Percentiles rank a stretch among this genome's conserved stretches.
Evolutionary conservation across 2,113 vertebrate species (phyloP).

Genomic region (Eptesicus fuscus): DNA sequence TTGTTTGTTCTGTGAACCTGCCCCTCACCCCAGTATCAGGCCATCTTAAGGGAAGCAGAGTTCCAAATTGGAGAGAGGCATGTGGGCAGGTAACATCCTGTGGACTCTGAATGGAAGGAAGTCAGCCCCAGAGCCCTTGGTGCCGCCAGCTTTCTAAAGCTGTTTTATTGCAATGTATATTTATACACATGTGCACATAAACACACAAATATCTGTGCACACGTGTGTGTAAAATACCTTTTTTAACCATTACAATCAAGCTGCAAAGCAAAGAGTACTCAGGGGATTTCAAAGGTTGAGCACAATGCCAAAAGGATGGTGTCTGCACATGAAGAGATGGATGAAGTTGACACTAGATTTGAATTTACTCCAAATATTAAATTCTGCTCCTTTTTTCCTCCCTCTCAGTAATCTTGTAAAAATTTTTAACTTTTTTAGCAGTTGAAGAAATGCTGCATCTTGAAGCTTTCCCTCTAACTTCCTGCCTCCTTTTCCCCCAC

Average conservation of each 20-base stretch:
- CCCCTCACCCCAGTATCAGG: background rate
- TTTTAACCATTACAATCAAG: background rate
- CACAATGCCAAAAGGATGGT: background rate
- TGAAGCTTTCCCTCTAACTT: conserved; percentile 25
- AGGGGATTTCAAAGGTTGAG: background rate
- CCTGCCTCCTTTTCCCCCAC: background rate
- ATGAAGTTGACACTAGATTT: background rate
- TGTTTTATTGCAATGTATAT: background rate
- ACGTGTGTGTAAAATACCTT: background rate
- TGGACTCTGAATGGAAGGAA: background rate
- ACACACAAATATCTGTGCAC: background rate
- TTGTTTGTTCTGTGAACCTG: background rate
- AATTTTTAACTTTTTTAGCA: background rate
- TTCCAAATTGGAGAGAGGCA: background rate
- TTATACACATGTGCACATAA: background rate
- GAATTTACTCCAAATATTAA: background rate
- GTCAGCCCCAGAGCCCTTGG: background rate
- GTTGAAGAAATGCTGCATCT: background rate
- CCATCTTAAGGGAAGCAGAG: background rate
- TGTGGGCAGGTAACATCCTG: background rate
- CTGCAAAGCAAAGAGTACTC: background rate
- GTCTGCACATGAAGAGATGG: background rate
- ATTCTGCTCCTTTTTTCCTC: background rate
- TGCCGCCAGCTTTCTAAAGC: background rate
- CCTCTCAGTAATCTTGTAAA: background rate